Evolutionary conservation across 2,888 invertebrate species (phyloP).

Genomic region (Parelbella ahira): DNA sequence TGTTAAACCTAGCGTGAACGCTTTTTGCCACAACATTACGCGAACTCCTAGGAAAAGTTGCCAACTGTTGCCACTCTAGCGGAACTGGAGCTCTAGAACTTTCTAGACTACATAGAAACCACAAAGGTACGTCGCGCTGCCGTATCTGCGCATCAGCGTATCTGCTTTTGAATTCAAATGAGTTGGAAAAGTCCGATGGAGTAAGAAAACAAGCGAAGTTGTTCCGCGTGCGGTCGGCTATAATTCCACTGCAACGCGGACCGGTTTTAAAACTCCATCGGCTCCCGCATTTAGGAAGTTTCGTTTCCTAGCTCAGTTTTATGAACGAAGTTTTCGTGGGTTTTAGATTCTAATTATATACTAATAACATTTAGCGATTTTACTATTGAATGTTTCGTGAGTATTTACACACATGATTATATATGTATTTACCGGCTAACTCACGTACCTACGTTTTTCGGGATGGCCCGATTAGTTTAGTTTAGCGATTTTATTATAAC

Average conservation of each 20-base stretch:
- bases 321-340: slow-evolving; percentile 23
- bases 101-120: slow-evolving; percentile 70
- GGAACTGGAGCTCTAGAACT: slow-evolving; percentile 53
- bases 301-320: slow-evolving; percentile 24
- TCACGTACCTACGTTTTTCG: too few species aligned
- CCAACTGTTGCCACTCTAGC: slow-evolving; percentile 57
- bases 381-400: too few species aligned
- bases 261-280: slow-evolving; percentile 17
- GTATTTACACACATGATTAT: too few species aligned
- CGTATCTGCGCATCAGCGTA: slow-evolving; percentile 72
- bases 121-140: slow-evolving; percentile 66
- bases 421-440: too few species aligned
- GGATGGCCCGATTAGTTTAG: too few species aligned
- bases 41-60: slow-evolving; percentile 68
- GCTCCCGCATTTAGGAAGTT: slow-evolving; percentile 25
- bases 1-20: slow-evolving; percentile 76
- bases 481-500: too few species aligned
- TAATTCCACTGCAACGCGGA: slow-evolving; percentile 41
- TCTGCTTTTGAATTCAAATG: slow-evolving; percentile 80
- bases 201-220: slow-evolving; percentile 66
- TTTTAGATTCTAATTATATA: slow-evolving; percentile 19
- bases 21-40: slow-evolving; percentile 76
- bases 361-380: slow-evolving; percentile 19
- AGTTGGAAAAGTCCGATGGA: slow-evolving; percentile 74
- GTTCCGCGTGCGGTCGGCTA: slow-evolving; percentile 34